Conservation (phyloP, 2,888 invertebrate genomes). For the Sycophila texana region DNA sequence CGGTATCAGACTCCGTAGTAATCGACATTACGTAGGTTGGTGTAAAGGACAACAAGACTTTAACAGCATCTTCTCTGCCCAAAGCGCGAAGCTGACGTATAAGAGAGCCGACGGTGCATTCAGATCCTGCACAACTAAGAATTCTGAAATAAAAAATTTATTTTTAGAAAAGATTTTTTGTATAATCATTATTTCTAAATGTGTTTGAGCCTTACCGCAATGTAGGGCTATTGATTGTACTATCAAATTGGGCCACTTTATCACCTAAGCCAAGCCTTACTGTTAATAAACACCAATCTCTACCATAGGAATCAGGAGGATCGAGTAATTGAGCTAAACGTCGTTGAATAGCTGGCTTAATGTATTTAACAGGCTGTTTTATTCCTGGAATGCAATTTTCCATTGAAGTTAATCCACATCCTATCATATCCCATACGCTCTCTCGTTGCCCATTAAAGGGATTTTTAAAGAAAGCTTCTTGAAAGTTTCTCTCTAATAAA, state of each 20-base stretch:
- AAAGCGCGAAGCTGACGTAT: conserved; percentile 71
- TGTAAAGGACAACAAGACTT: conserved; percentile 70
- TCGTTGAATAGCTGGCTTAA: conserved; percentile 79
- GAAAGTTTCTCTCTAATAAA: conserved; percentile 69
- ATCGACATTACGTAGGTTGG: conserved; percentile 69
- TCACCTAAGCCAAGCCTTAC: conserved; percentile 82
- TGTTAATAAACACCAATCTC: conserved; percentile 88
- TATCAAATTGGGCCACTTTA: conserved; percentile 73
- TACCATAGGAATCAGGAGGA: conserved; percentile 83
- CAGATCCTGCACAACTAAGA: conserved; percentile 68
- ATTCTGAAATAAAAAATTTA: conserved; percentile 61
- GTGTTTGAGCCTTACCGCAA: conserved; percentile 63
- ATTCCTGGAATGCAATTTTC: conserved; percentile 72
- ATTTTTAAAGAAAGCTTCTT: conserved; percentile 71
- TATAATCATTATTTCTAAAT: neutral
- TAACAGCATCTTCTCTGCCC: conserved; percentile 72
- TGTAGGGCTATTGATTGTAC: conserved; percentile 72
- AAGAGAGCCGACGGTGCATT: conserved; percentile 70
- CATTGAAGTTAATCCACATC: conserved; percentile 68
- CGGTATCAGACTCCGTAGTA: conserved; percentile 71
- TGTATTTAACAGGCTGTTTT: conserved; percentile 76
- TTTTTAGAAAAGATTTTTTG: neutral
- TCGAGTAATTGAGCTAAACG: conserved; percentile 83
- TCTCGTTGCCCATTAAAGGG: conserved; percentile 72
- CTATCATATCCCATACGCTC: conserved; percentile 72